These are phyloP conservation scores for Idaea dimidiata DNA, from an alignment of 2,888 invertebrate genomes.

Conservation along the genomic window DNA sequence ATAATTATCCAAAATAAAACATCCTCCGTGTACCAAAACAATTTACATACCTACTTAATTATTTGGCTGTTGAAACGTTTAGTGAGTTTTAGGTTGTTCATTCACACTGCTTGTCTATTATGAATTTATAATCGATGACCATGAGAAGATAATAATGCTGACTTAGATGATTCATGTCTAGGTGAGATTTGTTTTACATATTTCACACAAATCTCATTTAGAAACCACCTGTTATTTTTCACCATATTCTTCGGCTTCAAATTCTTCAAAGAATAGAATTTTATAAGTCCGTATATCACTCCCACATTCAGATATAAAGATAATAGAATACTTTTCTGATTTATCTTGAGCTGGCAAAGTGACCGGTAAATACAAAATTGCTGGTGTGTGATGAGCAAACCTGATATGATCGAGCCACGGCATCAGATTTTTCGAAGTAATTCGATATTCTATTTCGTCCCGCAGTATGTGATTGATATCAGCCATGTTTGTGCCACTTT, in stretches of 20 bases:
- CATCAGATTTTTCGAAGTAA: conserved; percentile 50
- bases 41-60: neutral
- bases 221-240: neutral
- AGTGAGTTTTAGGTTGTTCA: too few relatives aligned
- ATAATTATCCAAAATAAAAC: neutral
- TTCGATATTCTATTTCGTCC: conserved; percentile 46
- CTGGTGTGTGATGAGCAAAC: conserved; percentile 52
- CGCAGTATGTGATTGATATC: conserved; percentile 62
- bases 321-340: conserved; percentile 59
- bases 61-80: too few relatives aligned
- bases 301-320: conserved; percentile 67
- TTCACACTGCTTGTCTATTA: too few relatives aligned
- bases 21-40: neutral
- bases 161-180: neutral
- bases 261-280: conserved; percentile 50
- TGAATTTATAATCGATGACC: neutral
- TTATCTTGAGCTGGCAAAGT: conserved; percentile 51
- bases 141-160: neutral
- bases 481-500: conserved; percentile 62
- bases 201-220: neutral
- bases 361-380: conserved; percentile 50
- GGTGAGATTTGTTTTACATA: too few relatives aligned
- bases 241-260: neutral
- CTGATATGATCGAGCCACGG: conserved; percentile 51
- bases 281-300: conserved; percentile 71